Base-by-base conservation (phyloP, 1,140 invertebrate genomes). In the Nomia melanderi region DNA sequence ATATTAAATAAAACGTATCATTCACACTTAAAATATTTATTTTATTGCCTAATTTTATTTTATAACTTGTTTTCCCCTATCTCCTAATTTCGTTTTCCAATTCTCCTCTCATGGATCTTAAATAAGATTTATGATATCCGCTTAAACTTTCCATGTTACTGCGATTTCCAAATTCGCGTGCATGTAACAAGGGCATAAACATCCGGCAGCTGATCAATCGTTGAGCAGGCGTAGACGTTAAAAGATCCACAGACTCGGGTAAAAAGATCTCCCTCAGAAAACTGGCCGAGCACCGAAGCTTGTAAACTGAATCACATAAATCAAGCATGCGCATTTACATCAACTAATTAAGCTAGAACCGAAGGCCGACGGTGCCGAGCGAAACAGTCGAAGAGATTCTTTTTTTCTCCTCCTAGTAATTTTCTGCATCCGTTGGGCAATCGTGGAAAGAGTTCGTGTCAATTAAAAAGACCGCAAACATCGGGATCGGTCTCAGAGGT, bases 381-480 rank as follows among this genome's bases (percentile, higher is more conserved):
- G 39, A 27, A 8, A 23, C 41, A 9, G 44, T 25, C n/a, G 64
- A 29, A 50, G 0, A n/a, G 6, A n/a, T 36, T 27, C 29, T 17
- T 31, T 9, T 47, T 31, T 59, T 39, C 31, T 29, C 25, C n/a
- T 25, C 25, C 23, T 7, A 31, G 27, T 47, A 63, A 25, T 57
- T 25, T 57, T 66, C 31, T 59, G 39, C 39, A 36, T 47, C 31
- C 33, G 63, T 76, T 59, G 17, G 27, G 64, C 54, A 76, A 76
- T 76, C 64, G 12, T 41, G 54, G 39, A 56, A 59, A 69, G 41
- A 29, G 73, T 69, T 76, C 73, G 31, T 69, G 73, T 76, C 73
- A 76, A 76, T 76, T 76, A 69, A 54, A 69, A 60, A 56, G 64
- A 69, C 33, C 65, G 33, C 47, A n/a, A 60, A 73, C 62, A 73